These are phyloP conservation scores for Leptodactylus fallax DNA, from an alignment of 2,797 vertebrate genomes.

Conservation along the genomic window DNA sequence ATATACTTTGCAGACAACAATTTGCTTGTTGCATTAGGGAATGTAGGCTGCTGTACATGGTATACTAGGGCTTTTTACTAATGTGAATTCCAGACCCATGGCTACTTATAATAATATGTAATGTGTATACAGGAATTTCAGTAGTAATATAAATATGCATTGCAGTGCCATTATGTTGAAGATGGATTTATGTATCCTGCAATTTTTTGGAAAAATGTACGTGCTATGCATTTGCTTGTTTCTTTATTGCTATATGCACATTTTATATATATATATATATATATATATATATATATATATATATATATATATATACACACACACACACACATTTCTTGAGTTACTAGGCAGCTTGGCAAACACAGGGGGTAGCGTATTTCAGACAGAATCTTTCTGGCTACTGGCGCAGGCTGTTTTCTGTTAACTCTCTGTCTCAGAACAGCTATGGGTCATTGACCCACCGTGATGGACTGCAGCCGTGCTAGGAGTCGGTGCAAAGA, in stretches of 20 bases:
- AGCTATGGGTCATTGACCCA: constrained; percentile 61
- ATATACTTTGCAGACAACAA: neutral
- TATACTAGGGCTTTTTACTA: neutral
- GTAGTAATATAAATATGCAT: neutral
- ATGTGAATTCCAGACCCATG: neutral
- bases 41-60: neutral
- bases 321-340: neutral
- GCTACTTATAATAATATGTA: neutral
- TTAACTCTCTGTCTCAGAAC: constrained; percentile 56
- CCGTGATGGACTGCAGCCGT: constrained; percentile 57
- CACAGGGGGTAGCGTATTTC: constrained; percentile 20
- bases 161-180: neutral
- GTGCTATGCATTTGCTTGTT: neutral
- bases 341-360: constrained; percentile 22
- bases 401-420: constrained; percentile 57
- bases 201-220: neutral
- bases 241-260: neutral
- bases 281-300: neutral
- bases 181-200: neutral
- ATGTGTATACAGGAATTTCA: no score
- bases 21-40: neutral
- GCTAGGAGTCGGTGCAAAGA: constrained; percentile 53
- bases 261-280: neutral
- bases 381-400: constrained; percentile 39
- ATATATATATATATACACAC: neutral